These are phyloP conservation scores for Semotilus atromaculatus DNA, from an alignment of 2,797 vertebrate genomes.

Conservation along the genomic window DNA sequence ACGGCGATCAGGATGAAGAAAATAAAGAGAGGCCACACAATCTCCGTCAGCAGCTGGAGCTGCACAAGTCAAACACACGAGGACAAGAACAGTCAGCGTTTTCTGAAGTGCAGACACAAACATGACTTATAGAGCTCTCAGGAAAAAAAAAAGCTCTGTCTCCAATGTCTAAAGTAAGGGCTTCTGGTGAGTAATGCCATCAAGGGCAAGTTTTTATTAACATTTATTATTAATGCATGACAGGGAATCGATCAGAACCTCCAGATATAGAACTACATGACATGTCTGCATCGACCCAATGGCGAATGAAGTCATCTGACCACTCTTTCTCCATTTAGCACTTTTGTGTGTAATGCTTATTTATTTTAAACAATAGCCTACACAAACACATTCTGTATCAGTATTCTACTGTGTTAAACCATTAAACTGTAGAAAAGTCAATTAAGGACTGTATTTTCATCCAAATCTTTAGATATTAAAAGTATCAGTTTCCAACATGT, in stretches of 20 bases:
- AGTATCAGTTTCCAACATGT: no score
- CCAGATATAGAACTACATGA: slow-evolving; percentile 44
- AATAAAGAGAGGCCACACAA: slow-evolving; percentile 95
- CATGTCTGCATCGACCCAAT: neutral
- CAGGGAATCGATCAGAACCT: slow-evolving; percentile 37
- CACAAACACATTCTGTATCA: neutral
- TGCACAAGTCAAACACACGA: slow-evolving; percentile 68
- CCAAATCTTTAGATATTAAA: neutral
- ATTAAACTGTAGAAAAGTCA: neutral
- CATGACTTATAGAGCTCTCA: slow-evolving; percentile 45
- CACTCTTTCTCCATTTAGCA: neutral
- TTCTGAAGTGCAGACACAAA: slow-evolving; percentile 41
- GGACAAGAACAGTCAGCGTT: slow-evolving; percentile 52
- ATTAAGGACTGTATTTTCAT: neutral
- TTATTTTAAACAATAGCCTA: neutral
- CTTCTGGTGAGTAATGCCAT: slow-evolving; percentile 23
- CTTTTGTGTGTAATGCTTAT: neutral
- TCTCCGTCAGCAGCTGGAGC: slow-evolving; percentile 92
- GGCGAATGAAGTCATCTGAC: neutral
- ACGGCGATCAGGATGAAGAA: slow-evolving; percentile 97
- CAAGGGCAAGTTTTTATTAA: slow-evolving; percentile 44
- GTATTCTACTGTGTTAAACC: neutral
- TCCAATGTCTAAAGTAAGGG: slow-evolving; percentile 41
- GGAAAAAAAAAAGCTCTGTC: slow-evolving; percentile 2
- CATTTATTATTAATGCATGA: slow-evolving; percentile 55